Conservation (phyloP, 2,888 invertebrate species). For the Abscondita cerata region DNA sequence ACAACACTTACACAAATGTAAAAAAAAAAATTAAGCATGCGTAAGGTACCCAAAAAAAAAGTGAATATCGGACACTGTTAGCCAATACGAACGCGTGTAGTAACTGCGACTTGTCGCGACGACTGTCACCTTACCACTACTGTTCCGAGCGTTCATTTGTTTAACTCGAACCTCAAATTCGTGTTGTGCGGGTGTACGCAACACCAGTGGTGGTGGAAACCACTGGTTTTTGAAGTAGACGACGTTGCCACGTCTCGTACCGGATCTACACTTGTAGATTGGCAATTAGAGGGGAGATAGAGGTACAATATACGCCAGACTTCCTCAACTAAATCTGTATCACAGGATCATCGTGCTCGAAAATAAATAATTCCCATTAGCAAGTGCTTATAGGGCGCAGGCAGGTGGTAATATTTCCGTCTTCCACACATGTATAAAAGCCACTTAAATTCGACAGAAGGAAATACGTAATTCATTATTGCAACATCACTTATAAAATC, state of each 20-base stretch:
- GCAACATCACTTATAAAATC: slow-evolving; percentile 39
- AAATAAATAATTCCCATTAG: slow-evolving; percentile 38
- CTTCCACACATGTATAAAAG: slow-evolving; percentile 15
- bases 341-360: slow-evolving; percentile 38
- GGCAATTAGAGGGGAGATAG: slow-evolving; percentile 32
- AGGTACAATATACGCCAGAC: slow-evolving; percentile 49
- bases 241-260: slow-evolving; percentile 52
- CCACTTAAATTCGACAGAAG: slow-evolving; percentile 36
- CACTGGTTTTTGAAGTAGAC: slow-evolving; percentile 40
- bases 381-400: slow-evolving; percentile 26
- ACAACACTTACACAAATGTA: slow-evolving; percentile 7
- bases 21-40: slow-evolving; percentile 10
- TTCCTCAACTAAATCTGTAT: slow-evolving; percentile 55
- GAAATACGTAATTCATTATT: slow-evolving; percentile 39
- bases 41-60: not conserved
- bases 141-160: slow-evolving; percentile 49
- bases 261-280: slow-evolving; percentile 56
- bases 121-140: slow-evolving; percentile 59
- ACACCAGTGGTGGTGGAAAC: slow-evolving; percentile 39
- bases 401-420: slow-evolving; percentile 38
- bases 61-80: not conserved
- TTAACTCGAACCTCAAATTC: slow-evolving; percentile 37
- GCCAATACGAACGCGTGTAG: slow-evolving; percentile 42
- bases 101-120: slow-evolving; percentile 56
- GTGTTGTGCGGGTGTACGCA: slow-evolving; percentile 49